Conservation (phyloP, 2,113 vertebrate species). For the Tachysurus vachellii region DNA sequence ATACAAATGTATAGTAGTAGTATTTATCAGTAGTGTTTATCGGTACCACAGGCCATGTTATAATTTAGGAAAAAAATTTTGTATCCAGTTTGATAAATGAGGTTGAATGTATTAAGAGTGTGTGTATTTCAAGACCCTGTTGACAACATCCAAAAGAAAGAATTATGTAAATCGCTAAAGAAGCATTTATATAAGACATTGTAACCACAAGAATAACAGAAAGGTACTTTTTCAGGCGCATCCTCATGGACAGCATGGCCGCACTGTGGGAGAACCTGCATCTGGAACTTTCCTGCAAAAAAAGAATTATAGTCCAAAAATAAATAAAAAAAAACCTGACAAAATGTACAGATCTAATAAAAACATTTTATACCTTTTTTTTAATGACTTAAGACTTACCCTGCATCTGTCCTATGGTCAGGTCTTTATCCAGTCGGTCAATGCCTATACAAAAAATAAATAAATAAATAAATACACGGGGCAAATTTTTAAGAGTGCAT, state of each 20-base stretch:
- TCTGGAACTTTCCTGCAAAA: constrained; percentile 94
- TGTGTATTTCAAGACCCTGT: not conserved
- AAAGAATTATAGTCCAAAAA: constrained; percentile 23
- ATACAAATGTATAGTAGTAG: not conserved
- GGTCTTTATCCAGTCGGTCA: constrained; percentile 97
- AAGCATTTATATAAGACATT: not conserved
- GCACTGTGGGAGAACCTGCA: constrained; percentile 98
- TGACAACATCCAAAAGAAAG: not conserved
- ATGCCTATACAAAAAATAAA: constrained; percentile 83
- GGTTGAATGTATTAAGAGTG: not conserved
- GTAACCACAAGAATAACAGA: not conserved
- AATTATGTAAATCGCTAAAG: not conserved
- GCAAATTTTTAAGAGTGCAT: not conserved
- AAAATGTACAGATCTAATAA: not conserved
- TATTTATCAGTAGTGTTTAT: not conserved
- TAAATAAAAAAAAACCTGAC: not conserved
- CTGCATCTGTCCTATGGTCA: constrained; percentile 99
- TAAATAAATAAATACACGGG: not conserved
- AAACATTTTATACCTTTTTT: not conserved
- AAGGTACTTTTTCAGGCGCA: constrained; percentile 91
- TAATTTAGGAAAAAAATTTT: not conserved
- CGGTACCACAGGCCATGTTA: too few relatives aligned
- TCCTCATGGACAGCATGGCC: constrained; percentile 99
- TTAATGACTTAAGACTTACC: constrained; percentile 72
- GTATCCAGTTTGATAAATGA: not conserved